Evolutionary conservation across 1,140 invertebrate genomes (phyloP), one percentile per base, ranked within the genome.

Genomic region (Capitella teleta): DNA sequence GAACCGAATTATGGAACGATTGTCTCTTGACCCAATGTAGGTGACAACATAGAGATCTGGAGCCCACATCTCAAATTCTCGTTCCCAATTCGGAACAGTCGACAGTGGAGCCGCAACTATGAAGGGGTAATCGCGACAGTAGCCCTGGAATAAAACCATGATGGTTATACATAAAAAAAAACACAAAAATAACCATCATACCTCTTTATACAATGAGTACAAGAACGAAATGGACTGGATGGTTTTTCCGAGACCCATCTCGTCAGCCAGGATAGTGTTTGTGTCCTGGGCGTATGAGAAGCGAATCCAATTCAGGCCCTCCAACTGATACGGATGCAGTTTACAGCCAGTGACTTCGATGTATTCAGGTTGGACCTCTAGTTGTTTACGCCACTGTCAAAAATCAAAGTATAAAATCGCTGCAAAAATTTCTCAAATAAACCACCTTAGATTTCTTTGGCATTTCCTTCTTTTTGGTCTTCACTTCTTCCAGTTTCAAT

Each of bases 211-310:
- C 1, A 98, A 75, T 0, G 91, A 94, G 69, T 97, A 95, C 1
- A 98, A 76, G 72, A 97, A 98, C 41, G 87, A 86, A 23, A 96
- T 93, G 1, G 92, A 95, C 66, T 98, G 93, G 54, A 98, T 95
- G 1, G 93, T 98, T 79, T 97, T 97, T 45, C 93, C 93, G n/a
- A 98, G 77, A 81, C 93, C 93, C 93, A 98, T 98, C 74, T 97
- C 93, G 68, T 98, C 80, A 36, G 93, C 94, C 5, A 98, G 74
- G 63, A 98, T 98, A 12, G 93, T 96, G 62, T 98, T 92, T 38
- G 89, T 96, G 18, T 37, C 85, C 67, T 96, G 85, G 3, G 86
- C 86, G 90, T 90, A 98, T 0, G 91, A 96, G 68, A 92, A 96
- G 44, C 90, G 78, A 58, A 95, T 76, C 68, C 70, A 75, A 54